Percentiles rank a stretch among this genome's conserved stretches.
phyloP scores from a whole-genome alignment of 2,888 invertebrate species.

The Linyphia triangularis region DNA sequence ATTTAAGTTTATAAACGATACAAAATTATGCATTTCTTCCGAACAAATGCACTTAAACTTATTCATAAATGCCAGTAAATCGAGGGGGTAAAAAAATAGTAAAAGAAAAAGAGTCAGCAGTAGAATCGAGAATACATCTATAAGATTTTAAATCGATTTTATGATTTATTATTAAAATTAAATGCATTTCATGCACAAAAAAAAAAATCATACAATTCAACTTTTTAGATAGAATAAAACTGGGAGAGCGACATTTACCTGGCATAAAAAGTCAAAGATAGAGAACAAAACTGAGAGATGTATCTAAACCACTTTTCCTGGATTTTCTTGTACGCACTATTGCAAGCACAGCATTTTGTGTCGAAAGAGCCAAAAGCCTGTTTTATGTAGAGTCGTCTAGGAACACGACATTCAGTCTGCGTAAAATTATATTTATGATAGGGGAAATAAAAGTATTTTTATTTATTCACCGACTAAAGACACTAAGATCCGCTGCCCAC shows the following conservation, averaged over 20 bases:
- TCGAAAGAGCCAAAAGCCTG: slow-evolving; percentile 27
- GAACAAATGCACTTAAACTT: no score
- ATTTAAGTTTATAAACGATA: no score
- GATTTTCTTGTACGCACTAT: background rate
- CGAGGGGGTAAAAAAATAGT: background rate
- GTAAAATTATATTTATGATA: slow-evolving; percentile 72
- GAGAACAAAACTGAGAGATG: background rate
- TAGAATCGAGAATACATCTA: no score
- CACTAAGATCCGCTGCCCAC: slow-evolving; percentile 34
- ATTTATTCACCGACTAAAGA: slow-evolving; percentile 50
- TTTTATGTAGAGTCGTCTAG: slow-evolving; percentile 50
- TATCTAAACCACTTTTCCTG: slow-evolving; percentile 18
- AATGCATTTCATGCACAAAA: background rate
- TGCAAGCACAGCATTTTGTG: slow-evolving; percentile 18
- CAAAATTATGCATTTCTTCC: no score
- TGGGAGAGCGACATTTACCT: no score
- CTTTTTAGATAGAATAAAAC: background rate
- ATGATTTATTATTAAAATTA: no score
- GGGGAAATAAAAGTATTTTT: slow-evolving; percentile 39
- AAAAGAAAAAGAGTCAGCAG: no score
- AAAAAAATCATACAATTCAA: background rate
- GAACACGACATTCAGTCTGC: slow-evolving; percentile 54
- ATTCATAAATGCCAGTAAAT: no score
- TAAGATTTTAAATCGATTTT: no score
- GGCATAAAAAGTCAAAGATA: no score